A percentile compares a stretch with the other conserved stretches of the same genome.
These are phyloP conservation scores for Montipora capricornis DNA, from an alignment of 64 coral and sea anemone species.

Conservation along the genomic window DNA sequence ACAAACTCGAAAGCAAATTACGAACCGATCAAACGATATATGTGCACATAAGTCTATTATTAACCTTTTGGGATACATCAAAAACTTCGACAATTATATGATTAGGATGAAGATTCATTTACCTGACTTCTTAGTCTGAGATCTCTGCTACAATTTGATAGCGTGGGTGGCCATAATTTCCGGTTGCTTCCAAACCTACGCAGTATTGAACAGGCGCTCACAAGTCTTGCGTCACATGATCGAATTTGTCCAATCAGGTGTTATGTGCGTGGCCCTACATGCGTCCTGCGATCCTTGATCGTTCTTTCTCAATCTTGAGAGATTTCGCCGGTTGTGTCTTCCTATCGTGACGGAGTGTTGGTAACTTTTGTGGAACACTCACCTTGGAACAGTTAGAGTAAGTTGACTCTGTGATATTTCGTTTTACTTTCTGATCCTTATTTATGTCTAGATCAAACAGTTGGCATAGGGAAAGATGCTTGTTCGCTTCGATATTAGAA, in stretches of 20 bases:
- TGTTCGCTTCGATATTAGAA: constrained; percentile 29
- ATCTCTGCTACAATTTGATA: too few relatives aligned
- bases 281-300: constrained; percentile 24
- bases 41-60: neutral
- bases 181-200: too few relatives aligned
- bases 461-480: neutral
- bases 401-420: neutral
- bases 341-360: neutral
- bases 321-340: constrained; percentile 30
- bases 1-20: neutral
- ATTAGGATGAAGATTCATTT: neutral
- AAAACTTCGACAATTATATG: neutral
- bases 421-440: neutral
- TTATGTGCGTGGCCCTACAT: constrained; percentile 30
- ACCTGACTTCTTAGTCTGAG: neutral
- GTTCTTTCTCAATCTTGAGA: constrained; percentile 1
- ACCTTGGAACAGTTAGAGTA: constrained; percentile 20
- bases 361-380: neutral
- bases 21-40: neutral
- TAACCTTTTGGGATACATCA: neutral
- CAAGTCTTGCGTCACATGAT: neutral
- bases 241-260: constrained; percentile 8
- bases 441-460: neutral
- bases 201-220: constrained; percentile 26
- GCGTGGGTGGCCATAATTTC: too few relatives aligned